Evolutionary conservation across 2,113 vertebrate species (phyloP), one percentile per base, ranked within the genome.

Genomic region (Danio rerio): DNA sequence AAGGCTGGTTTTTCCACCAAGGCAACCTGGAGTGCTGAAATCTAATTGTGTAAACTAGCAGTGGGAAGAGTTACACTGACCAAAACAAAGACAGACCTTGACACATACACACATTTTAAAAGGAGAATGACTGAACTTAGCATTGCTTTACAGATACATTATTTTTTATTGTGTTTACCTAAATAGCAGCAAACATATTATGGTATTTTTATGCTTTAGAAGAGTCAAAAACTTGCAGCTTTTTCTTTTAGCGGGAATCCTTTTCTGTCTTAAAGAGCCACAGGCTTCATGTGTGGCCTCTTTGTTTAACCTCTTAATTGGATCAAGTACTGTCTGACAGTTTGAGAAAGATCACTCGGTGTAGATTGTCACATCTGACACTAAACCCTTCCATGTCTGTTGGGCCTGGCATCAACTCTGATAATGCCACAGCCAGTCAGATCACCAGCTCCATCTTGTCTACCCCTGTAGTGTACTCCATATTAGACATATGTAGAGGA

Each of bases 221-320:
- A 31, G 31, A 31, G 31, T 31, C 31, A 31, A 3, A 31, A 31
- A 31, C 3, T 31, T 31, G 3, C 31, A 18, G 42, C 42, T 20
- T n/a, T n/a, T n/a, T 21, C 18, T 61, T 61, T 59, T n/a, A 5
- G 16, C 42, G 45, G 62, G 16, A 8, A 62, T 8, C 9, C 59
- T 31, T 55, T 63, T 68, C 31, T 61, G 13, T 72, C 53, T 21
- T n/a, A 47, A 68, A 65, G n/a, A 20, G 15, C 78, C 78, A 20
- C 55, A 40, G 43, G 59, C 52, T 74, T 89, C 89, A 81, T 89
- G 81, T 81, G 42, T 76, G 59, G 65, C 86, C 85, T 81, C 81
- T 89, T 90, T 91, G 89, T 92, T 89, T 90, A 91, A 89, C 87
- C 88, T 86, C 84, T 85, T 91, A 91, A 91, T 90, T 90, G 82